Percentiles rank a stretch among this genome's conserved stretches.
Evolutionary conservation across 2,797 vertebrate species (phyloP).

Genomic region (Myiotriccus ornatus): DNA sequence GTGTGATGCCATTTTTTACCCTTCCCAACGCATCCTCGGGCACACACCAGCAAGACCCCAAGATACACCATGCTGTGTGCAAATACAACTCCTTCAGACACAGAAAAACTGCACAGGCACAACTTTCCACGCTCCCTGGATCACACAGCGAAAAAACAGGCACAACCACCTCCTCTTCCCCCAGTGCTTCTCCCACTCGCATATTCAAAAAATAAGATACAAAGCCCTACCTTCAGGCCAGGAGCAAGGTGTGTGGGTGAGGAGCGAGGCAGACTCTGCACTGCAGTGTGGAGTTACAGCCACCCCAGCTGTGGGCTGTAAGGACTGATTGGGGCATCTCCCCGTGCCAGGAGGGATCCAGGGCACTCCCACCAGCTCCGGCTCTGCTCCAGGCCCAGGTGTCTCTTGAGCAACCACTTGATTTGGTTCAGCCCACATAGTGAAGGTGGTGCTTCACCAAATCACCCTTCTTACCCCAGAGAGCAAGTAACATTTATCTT

Average conservation of each 20-base stretch:
- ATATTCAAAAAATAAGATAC: rapidly evolving
- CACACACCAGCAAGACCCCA: rapidly evolving
- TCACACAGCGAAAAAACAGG: neutral
- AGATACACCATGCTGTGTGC: rapidly evolving
- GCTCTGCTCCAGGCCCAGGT: neutral
- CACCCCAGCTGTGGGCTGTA: neutral
- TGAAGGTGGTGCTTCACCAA: neutral
- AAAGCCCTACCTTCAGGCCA: neutral
- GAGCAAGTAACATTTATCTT: neutral
- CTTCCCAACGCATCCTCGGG: rapidly evolving
- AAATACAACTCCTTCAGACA: neutral
- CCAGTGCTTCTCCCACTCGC: rapidly evolving
- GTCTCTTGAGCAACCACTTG: neutral
- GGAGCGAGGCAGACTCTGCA: rapidly evolving
- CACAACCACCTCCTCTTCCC: neutral
- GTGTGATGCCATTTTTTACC: neutral
- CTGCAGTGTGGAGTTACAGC: neutral
- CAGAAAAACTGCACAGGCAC: neutral
- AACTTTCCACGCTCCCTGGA: neutral
- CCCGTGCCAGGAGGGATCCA: neutral
- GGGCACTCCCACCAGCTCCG: neutral
- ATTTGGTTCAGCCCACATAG: neutral
- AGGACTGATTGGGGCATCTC: neutral
- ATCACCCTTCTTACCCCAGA: neutral
- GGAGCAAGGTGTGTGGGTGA: rapidly evolving